Evolutionary conservation across 2,888 invertebrate genomes (phyloP).

Genomic region (Eutolmus rufibarbis): DNA sequence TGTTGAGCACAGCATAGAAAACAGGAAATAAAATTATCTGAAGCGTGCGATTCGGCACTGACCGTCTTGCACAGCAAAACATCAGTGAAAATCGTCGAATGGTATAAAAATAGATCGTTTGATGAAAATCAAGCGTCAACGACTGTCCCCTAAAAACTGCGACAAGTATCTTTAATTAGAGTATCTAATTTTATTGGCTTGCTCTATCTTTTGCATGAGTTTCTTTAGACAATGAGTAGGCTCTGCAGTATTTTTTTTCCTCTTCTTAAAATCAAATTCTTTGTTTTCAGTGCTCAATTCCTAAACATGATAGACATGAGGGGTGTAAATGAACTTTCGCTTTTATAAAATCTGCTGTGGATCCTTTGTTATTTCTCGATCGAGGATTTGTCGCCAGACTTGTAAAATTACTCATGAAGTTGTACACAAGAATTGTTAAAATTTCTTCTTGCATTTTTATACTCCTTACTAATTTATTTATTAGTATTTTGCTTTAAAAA

Average conservation of each 20-base stretch:
- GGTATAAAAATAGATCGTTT: background rate
- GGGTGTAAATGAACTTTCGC: constrained; percentile 4
- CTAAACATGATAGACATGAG: background rate
- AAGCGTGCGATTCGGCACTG: constrained; percentile 7
- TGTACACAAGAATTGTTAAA: too few species aligned
- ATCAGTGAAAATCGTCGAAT: background rate
- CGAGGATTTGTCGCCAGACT: background rate
- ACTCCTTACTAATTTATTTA: background rate
- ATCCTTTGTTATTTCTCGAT: background rate
- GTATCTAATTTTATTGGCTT: constrained; percentile 8
- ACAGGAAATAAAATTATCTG: background rate
- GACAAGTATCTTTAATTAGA: background rate
- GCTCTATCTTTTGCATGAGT: background rate
- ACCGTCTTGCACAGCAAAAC: background rate
- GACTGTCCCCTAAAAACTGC: constrained; percentile 25
- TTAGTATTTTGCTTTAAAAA: background rate
- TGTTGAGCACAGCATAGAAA: background rate
- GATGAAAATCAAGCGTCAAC: constrained; percentile 31
- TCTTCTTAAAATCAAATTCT: background rate
- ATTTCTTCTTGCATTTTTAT: background rate
- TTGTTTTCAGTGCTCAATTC: background rate
- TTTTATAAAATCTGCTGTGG: background rate
- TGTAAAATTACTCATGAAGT: too few species aligned
- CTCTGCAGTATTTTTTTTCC: background rate
- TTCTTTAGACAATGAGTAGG: background rate